Base-by-base conservation (phyloP, 1,140 invertebrate species). In the Harlomillsia oculata region DNA sequence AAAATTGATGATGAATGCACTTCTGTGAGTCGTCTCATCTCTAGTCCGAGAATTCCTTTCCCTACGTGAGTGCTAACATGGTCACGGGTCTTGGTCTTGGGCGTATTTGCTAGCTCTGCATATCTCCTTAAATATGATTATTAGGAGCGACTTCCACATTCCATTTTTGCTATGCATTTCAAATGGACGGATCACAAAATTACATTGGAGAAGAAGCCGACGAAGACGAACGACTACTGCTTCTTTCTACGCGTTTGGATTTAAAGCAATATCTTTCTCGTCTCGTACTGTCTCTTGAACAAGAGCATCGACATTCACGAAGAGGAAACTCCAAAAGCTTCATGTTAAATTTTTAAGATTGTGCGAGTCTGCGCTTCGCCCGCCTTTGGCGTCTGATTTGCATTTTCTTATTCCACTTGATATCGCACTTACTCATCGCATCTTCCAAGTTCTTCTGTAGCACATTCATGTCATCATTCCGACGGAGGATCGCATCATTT, bases 1-100 rank as follows among this genome's bases (percentile, higher is more conserved):
- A 56, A 61, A 62, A 52, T 53, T 53, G 59, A 57, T 62, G 54
- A 57, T 57, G 59, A 57, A 62, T 57, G 55, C 60, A 55, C 49
- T 58, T 52, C 48, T 44, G 9, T 44, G 30, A 13, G n/a, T 48
- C 45, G 30, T 28, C 45, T 18, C 45, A 64, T 57, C 34, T 49
- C 44, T 46, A n/a, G n/a, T n/a, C n/a, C n/a, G n/a, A n/a, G n/a
- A n/a, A n/a, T n/a, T n/a, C n/a, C n/a, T n/a, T n/a, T n/a, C n/a
- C n/a, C n/a, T n/a, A n/a, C n/a, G n/a, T n/a, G n/a, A n/a, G n/a
- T n/a, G n/a, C n/a, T n/a, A n/a, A n/a, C n/a, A n/a, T n/a, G n/a
- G n/a, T n/a, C n/a, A 28, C 43, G 14, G 20, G 20, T 45, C 20
- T 21, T 13, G n/a, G 26, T 41, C 18, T 53, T 9, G 9, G 26